A percentile compares a stretch with the other conserved stretches of the same genome.
phyloP scores from a whole-genome alignment of 2,113 vertebrate genomes.

The Hoplias malabaricus region DNA sequence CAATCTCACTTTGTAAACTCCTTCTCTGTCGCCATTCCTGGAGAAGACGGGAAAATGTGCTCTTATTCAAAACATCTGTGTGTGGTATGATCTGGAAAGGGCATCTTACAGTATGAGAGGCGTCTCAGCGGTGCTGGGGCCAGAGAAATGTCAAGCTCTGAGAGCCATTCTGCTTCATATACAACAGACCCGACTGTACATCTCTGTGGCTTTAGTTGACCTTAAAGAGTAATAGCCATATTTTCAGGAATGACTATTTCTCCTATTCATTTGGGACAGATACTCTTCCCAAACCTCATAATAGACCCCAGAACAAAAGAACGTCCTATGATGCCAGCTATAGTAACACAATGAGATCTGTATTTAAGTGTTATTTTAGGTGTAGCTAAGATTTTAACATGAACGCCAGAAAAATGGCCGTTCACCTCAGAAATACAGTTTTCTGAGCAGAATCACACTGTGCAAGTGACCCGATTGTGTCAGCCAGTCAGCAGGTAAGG shows the following conservation, averaged over 20 bases:
- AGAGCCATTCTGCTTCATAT: constrained; percentile 56
- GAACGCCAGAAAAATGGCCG: background rate
- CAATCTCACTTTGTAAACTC: background rate
- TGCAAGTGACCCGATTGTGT: background rate
- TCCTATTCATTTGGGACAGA: constrained; percentile 1
- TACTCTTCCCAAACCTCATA: background rate
- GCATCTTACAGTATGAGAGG: background rate
- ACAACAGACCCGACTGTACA: constrained; percentile 54
- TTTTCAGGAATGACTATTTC: background rate
- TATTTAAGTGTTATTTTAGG: background rate
- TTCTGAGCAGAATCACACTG: background rate
- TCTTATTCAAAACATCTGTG: background rate
- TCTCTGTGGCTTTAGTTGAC: constrained; percentile 44
- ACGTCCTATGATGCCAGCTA: background rate
- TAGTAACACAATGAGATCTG: background rate
- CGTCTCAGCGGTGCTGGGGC: background rate
- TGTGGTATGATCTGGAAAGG: background rate
- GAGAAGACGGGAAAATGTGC: background rate
- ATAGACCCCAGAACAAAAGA: background rate
- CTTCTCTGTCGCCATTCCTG: background rate
- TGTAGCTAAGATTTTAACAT: background rate
- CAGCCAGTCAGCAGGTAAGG: constrained; percentile 56
- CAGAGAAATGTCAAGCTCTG: constrained; percentile 63
- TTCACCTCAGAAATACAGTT: background rate
- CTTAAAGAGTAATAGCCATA: constrained; percentile 15